Percentiles rank a stretch among this genome's conserved stretches.
phyloP scores from a whole-genome alignment of 2,113 vertebrate species.

The Poeciliopsis occidentalis region DNA sequence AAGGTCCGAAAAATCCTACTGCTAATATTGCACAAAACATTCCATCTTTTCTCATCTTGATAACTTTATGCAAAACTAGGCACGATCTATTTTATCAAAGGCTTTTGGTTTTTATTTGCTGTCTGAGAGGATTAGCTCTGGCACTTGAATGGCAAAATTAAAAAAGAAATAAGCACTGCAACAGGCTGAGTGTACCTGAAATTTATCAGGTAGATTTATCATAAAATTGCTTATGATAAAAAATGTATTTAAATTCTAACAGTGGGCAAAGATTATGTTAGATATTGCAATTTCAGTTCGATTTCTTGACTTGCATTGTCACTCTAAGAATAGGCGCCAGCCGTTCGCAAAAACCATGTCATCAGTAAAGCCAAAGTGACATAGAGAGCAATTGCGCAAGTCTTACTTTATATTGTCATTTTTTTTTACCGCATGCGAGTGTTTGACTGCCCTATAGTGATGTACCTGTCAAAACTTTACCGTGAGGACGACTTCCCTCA shows the following conservation, averaged over 20 bases:
- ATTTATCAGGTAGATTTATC: not conserved
- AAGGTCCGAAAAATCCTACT: not conserved
- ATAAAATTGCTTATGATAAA: not conserved
- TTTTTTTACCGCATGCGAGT: not conserved
- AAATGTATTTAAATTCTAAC: not conserved
- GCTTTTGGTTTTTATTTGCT: no score
- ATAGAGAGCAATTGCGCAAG: not conserved
- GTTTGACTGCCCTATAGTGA: not conserved
- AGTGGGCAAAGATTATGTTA: not conserved
- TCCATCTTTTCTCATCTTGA: not conserved
- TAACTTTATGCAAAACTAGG: no score
- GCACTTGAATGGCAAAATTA: not conserved
- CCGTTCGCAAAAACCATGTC: not conserved
- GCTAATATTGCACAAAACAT: not conserved
- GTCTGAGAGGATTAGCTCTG: not conserved
- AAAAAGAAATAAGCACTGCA: not conserved
- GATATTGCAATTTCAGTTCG: not conserved
- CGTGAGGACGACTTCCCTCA: not conserved
- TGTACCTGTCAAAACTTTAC: not conserved
- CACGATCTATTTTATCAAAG: no score
- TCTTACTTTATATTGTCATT: not conserved
- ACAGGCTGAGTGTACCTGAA: not conserved
- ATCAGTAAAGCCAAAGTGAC: not conserved
- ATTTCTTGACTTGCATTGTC: not conserved
- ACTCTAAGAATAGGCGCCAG: not conserved